Base-by-base conservation (phyloP, 2,113 vertebrate species). In the Leuciscus idus region DNA sequence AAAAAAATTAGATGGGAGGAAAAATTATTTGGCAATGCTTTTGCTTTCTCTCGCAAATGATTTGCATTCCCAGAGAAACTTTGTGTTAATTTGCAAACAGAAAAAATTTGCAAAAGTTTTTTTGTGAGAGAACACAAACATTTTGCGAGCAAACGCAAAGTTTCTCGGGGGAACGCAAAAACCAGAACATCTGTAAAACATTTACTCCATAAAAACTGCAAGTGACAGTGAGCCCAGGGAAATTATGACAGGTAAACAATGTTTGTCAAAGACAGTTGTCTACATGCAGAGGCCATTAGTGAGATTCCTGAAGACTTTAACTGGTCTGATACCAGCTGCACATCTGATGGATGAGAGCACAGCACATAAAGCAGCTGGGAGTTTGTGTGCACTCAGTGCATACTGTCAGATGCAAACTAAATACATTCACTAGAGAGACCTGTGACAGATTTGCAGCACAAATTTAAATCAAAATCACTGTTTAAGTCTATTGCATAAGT, bases 221-320 rank as follows among this genome's bases (percentile, higher is more conserved):
- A 48, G 62, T 33, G 26, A 82, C 46, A 82, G 28, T 50, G 17
- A 36, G 28, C 43, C 28, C 17, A 2, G 43, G 80, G 64, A 66
- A 70, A 82, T 52, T 23, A 55, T 33, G 81, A 82, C 43, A 82
- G 62, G 46, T 82, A 82, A 82, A 70, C 15, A 70, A n/a, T 52
- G 19, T 52, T 52, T 50, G 46, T 82, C 62, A 70, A 48, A 82
- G 80, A 82, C 62, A 50, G 46, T 52, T 82, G 62, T 46, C 64
- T 36, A 52, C 64, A 82, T 82, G 48, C 46, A 55, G 62, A 68
- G 61, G 80, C 80, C 80, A 82, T 82, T 82, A 70, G 28, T 52
- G 28, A 70, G 62, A 82, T 52, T 66, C 64, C 78, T 28, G 13
- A 81, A 61, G n/a, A 64, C 36, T 81, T 64, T 81, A 70, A 52